A percentile compares a stretch with the other conserved stretches of the same genome.
These are phyloP conservation scores for Carassius carassius DNA, from an alignment of 2,113 vertebrate species.

Conservation along the genomic window DNA sequence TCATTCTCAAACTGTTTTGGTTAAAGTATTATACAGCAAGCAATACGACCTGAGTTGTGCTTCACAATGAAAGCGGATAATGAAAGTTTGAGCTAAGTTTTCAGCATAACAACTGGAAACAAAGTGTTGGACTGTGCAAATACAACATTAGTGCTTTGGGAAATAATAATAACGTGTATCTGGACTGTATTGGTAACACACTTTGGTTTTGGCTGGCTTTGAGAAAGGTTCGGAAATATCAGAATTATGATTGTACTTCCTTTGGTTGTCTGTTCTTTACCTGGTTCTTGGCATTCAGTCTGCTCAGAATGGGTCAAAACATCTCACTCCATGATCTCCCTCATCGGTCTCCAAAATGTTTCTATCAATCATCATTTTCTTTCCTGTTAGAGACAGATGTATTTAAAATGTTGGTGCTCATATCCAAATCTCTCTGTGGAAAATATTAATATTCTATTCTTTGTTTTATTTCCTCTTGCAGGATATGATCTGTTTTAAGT, in stretches of 20 bases:
- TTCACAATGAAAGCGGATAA: background rate
- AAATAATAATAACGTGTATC: conserved; percentile 27
- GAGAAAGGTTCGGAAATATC: conserved; percentile 37
- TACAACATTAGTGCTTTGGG: conserved; percentile 20
- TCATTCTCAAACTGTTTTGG: background rate
- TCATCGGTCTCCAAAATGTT: conserved; percentile 35
- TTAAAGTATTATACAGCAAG: background rate
- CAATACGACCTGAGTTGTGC: background rate
- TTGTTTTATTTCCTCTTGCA: conserved; percentile 28
- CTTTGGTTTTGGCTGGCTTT: conserved; percentile 41
- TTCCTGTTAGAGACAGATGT: conserved; percentile 33
- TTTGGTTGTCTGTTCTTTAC: conserved; percentile 42
- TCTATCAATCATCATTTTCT: conserved; percentile 30
- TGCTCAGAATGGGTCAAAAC: conserved; percentile 45
- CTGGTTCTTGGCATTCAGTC: conserved; percentile 44
- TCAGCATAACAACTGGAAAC: conserved; percentile 16
- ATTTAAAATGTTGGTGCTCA: conserved; percentile 38
- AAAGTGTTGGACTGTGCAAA: conserved; percentile 32
- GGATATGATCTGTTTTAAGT: conserved; percentile 27
- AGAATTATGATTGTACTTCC: conserved; percentile 49
- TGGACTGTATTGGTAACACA: conserved; percentile 47
- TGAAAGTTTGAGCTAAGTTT: background rate
- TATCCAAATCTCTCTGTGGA: conserved; percentile 17
- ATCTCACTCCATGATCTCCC: conserved; percentile 30
- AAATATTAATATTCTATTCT: conserved; percentile 20